Conservation (phyloP, 2,888 invertebrate species). For the Pristionchus mayeri region DNA sequence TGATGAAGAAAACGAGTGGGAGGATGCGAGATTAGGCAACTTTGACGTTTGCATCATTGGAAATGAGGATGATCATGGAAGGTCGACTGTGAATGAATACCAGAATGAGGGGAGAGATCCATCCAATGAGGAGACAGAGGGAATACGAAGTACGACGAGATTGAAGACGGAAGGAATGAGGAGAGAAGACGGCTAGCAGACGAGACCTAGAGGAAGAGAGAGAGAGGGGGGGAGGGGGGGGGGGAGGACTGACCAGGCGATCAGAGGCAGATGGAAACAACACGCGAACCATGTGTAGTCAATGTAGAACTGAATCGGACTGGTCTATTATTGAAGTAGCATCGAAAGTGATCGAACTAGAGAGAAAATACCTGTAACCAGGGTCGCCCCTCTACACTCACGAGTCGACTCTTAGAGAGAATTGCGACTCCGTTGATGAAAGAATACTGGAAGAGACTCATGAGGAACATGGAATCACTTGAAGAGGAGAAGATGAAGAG, state of each 20-base stretch:
- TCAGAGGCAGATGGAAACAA: constrained; percentile 40
- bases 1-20: background rate
- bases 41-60: background rate
- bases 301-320: constrained; percentile 2
- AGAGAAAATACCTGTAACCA: background rate
- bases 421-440: constrained; percentile 24
- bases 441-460: background rate
- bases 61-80: background rate
- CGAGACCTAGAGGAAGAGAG: constrained; percentile 8
- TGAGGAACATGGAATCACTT: background rate
- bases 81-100: background rate
- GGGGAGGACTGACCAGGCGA: background rate
- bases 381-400: background rate
- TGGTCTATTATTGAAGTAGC: background rate
- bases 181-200: constrained; percentile 17
- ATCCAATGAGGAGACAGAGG: background rate
- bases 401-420: constrained; percentile 21
- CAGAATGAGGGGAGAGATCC: background rate
- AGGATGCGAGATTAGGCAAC: background rate
- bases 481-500: background rate
- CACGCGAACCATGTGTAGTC: constrained; percentile 39
- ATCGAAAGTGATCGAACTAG: background rate
- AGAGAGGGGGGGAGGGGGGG: background rate
- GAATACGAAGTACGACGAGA: background rate
- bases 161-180: constrained; percentile 16